Conservation (phyloP, 2,797 vertebrate genomes). For the Melanotaenia trifasciata region DNA sequence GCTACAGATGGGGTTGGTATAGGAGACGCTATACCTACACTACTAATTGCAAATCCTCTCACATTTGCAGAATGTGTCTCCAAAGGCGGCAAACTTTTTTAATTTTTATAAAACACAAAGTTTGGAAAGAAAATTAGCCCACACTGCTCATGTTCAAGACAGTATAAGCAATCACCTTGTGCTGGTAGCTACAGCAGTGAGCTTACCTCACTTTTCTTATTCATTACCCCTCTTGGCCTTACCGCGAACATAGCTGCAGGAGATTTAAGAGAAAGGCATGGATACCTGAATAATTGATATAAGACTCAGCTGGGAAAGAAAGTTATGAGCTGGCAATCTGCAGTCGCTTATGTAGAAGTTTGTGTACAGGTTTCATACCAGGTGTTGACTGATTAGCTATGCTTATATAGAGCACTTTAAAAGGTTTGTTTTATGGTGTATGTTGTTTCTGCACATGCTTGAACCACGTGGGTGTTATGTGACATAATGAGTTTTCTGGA, state of each 20-base stretch:
- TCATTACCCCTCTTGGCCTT: slow-evolving; percentile 54
- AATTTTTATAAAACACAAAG: slow-evolving; percentile 16
- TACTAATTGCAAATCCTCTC: slow-evolving; percentile 20
- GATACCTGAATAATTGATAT: slow-evolving; percentile 68
- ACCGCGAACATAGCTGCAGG: slow-evolving; percentile 44
- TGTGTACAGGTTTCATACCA: slow-evolving; percentile 38
- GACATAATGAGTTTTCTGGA: too few species aligned
- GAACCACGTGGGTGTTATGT: too few species aligned
- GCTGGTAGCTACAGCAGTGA: slow-evolving; percentile 29
- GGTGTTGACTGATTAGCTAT: slow-evolving; percentile 40
- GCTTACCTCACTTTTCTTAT: slow-evolving; percentile 7
- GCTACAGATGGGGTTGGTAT: slow-evolving; percentile 2
- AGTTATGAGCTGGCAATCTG: slow-evolving; percentile 46
- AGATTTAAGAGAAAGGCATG: slow-evolving; percentile 45
- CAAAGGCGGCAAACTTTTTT: slow-evolving; percentile 20
- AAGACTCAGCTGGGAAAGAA: slow-evolving; percentile 41
- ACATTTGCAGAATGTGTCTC: slow-evolving; percentile 18
- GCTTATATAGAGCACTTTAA: too few species aligned
- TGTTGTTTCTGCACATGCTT: too few species aligned
- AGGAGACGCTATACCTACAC: background rate
- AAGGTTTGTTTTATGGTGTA: too few species aligned
- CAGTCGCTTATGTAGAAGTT: slow-evolving; percentile 55
- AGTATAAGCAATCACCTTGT: slow-evolving; percentile 35
- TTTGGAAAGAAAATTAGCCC: slow-evolving; percentile 21
- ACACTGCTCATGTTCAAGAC: slow-evolving; percentile 13